Percentiles rank a stretch among this genome's conserved stretches.
Evolutionary conservation across 2,888 invertebrate species (phyloP).

Genomic region (Tetragnatha montana): DNA sequence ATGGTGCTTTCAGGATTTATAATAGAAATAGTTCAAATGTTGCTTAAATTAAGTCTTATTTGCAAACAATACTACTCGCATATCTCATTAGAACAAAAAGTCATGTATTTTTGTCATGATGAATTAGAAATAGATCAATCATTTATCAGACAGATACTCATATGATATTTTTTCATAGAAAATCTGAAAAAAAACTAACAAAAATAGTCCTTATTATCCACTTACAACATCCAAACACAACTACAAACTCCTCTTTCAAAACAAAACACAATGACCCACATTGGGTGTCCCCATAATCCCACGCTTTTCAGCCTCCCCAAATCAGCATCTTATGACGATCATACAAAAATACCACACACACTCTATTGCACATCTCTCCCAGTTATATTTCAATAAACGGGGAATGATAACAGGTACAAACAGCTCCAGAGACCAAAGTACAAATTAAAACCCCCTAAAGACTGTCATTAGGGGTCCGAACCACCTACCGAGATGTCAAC

Average conservation of each 20-base stretch:
- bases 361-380: neutral
- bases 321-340: neutral
- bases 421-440: neutral
- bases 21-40: no score
- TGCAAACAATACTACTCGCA: no score
- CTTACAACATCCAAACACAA: neutral
- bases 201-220: neutral
- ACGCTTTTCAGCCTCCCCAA: neutral
- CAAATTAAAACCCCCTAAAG: slow-evolving; percentile 19
- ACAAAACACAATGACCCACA: neutral
- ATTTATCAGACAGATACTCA: no score
- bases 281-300: neutral
- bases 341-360: neutral
- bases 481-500: slow-evolving; percentile 48
- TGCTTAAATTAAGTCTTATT: no score
- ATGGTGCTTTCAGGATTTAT: no score
- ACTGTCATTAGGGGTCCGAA: slow-evolving; percentile 27
- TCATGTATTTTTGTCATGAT: no score
- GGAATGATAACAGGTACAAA: neutral
- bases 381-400: neutral
- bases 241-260: neutral
- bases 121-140: no score
- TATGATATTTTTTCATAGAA: no score
- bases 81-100: no score
- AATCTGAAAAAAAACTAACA: neutral